phyloP scores from a whole-genome alignment of 2,797 vertebrate genomes.

The Enoplosus armatus region DNA sequence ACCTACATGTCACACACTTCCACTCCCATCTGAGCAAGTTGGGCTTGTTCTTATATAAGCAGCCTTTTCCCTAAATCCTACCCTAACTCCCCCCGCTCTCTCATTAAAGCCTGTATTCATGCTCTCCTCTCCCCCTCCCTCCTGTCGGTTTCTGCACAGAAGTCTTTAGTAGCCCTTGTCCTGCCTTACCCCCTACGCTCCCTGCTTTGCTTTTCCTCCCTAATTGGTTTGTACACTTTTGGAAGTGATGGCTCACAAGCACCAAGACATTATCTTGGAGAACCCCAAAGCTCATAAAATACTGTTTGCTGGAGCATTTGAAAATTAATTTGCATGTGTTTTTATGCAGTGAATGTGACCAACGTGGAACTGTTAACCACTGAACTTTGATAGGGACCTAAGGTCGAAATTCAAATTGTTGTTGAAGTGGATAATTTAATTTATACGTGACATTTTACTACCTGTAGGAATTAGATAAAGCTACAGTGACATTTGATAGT shows the following conservation, averaged over 20 bases:
- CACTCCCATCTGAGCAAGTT: constrained; percentile 44
- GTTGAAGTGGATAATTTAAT: neutral
- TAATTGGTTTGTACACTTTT: constrained; percentile 71
- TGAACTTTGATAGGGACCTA: neutral
- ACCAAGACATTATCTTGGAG: neutral
- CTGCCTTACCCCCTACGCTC: constrained; percentile 47
- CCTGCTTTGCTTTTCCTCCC: constrained; percentile 53
- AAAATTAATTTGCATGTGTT: constrained; percentile 23
- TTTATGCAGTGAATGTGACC: neutral
- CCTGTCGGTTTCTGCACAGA: constrained; percentile 52
- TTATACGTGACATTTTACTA: constrained; percentile 3
- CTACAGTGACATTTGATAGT: neutral
- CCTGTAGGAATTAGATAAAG: neutral
- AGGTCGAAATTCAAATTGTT: neutral
- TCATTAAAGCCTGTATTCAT: constrained; percentile 76
- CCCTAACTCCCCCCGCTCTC: constrained; percentile 54
- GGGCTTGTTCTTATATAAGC: constrained; percentile 69
- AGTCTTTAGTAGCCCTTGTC: constrained; percentile 59
- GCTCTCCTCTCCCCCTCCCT: constrained; percentile 27
- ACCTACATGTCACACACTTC: constrained; percentile 32
- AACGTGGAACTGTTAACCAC: neutral
- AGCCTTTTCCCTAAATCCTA: constrained; percentile 69
- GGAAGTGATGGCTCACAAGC: constrained; percentile 39
- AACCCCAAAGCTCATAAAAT: neutral
- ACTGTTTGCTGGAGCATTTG: constrained; percentile 18